A percentile compares a stretch with the other conserved stretches of the same genome.
Conservation (phyloP, 1,140 invertebrate species). For the Sycophila sp. region DNA sequence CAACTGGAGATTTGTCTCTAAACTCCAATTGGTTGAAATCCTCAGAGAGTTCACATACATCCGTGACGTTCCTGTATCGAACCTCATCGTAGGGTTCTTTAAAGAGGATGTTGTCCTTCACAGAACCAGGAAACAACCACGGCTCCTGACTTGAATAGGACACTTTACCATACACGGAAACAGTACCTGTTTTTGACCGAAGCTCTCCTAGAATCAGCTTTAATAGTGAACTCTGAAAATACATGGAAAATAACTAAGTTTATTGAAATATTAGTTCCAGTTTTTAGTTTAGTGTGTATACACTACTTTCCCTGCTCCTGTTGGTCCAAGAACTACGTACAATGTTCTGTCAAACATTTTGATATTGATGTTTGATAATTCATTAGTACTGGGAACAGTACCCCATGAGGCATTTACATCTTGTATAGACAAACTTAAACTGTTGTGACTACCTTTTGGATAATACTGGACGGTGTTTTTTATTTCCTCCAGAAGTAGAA, state of each 20-base stretch:
- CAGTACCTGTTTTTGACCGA: not conserved
- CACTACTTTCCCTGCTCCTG: not conserved
- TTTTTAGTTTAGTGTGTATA: too few relatives aligned
- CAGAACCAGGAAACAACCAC: conserved; percentile 78
- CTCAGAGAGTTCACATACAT: conserved; percentile 77
- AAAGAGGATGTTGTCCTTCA: conserved; percentile 85
- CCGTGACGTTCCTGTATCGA: conserved; percentile 77
- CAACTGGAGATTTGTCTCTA: conserved; percentile 75
- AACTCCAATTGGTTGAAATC: too few relatives aligned
- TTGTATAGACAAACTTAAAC: not conserved
- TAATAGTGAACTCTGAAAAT: not conserved
- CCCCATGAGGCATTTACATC: not conserved
- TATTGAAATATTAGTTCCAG: not conserved
- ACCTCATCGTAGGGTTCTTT: conserved; percentile 74
- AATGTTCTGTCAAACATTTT: not conserved
- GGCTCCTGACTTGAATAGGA: conserved; percentile 81
- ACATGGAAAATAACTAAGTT: not conserved
- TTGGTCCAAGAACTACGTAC: not conserved
- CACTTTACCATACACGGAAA: conserved; percentile 57
- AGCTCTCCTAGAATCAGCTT: conserved; percentile 2
- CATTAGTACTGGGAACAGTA: too few relatives aligned
- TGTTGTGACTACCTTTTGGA: too few relatives aligned
- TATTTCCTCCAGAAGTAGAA: not conserved
- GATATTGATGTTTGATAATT: not conserved
- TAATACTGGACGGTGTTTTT: not conserved